A percentile compares a stretch with the other conserved stretches of the same genome.
Evolutionary conservation across 2,797 vertebrate genomes (phyloP).

Genomic region (Myripristis murdjan): DNA sequence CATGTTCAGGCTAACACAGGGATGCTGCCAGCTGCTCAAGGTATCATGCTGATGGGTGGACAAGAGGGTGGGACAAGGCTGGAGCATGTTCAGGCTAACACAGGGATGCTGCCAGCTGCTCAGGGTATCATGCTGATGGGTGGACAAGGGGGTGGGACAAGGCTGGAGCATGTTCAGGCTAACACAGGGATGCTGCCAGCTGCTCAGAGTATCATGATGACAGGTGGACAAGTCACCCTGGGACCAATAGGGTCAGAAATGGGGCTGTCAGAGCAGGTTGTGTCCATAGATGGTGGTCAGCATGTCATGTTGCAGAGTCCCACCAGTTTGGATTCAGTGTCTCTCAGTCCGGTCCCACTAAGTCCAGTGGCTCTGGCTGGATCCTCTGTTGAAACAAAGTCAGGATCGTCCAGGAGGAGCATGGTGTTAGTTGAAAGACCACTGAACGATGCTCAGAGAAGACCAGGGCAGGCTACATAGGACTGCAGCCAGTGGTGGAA

Average conservation of each 20-base stretch:
- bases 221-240: background rate
- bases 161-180: background rate
- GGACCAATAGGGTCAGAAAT: background rate
- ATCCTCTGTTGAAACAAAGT: background rate
- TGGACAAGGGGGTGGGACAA: background rate
- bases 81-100: background rate
- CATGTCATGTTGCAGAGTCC: constrained; percentile 6
- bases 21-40: too few relatives aligned
- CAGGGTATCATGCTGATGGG: constrained; percentile 13
- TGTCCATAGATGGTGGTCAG: background rate
- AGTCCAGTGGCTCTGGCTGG: background rate
- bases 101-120: background rate
- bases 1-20: too few relatives aligned
- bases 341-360: background rate
- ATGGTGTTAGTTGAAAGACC: background rate
- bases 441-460: background rate
- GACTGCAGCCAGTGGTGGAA: too few relatives aligned
- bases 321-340: background rate
- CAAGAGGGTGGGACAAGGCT: background rate
- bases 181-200: background rate
- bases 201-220: constrained; percentile 21
- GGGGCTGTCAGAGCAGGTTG: background rate
- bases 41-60: too few relatives aligned
- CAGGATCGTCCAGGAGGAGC: too few relatives aligned
- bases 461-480: background rate